Percentiles rank a stretch among this genome's conserved stretches.
phyloP scores from a whole-genome alignment of 2,797 vertebrate species.

The Phalanger gymnotis region DNA sequence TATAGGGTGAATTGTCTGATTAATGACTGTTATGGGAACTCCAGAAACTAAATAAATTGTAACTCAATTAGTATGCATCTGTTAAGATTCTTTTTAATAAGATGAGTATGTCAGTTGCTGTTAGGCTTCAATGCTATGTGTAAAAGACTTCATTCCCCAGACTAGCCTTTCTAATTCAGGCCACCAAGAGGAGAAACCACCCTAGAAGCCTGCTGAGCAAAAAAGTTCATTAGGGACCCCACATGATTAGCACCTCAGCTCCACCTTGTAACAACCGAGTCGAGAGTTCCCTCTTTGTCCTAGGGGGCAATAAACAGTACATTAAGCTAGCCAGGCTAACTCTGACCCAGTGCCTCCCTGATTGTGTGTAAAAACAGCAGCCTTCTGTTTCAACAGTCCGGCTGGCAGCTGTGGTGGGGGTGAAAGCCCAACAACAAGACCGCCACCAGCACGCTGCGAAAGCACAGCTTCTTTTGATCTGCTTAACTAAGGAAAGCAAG shows the following conservation, averaged over 20 bases:
- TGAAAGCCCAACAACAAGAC: too few relatives aligned
- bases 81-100: background rate
- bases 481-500: too few relatives aligned
- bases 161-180: background rate
- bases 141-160: background rate
- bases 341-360: background rate
- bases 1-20: background rate
- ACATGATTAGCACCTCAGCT: background rate
- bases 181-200: background rate
- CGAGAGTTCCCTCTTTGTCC: background rate
- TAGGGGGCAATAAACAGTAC: background rate
- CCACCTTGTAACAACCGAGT: background rate
- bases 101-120: background rate
- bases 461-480: too few relatives aligned
- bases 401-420: too few relatives aligned
- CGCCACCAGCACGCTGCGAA: too few relatives aligned
- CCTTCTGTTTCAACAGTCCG: too few relatives aligned
- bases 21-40: background rate
- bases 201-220: background rate
- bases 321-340: background rate
- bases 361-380: background rate
- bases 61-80: too few relatives aligned
- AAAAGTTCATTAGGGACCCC: background rate
- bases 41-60: background rate
- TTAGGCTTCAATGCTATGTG: background rate